phyloP scores from a whole-genome alignment of 2,113 vertebrate genomes.

The Callithrix jacchus region DNA sequence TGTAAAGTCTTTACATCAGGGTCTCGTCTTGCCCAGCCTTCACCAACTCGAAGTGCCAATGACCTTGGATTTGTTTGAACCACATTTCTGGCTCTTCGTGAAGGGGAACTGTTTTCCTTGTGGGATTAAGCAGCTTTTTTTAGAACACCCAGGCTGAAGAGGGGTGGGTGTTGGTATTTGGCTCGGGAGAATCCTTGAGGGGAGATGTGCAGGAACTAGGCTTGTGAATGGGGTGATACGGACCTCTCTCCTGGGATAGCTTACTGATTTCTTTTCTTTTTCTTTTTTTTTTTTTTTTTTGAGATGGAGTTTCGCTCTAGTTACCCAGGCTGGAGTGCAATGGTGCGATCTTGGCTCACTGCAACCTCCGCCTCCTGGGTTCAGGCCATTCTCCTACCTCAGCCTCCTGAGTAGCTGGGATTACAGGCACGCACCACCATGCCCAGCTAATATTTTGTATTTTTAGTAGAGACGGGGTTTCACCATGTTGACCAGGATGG shows the following conservation, averaged over 20 bases:
- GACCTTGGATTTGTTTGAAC: background rate
- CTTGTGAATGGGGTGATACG: fast-evolving
- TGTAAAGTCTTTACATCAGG: background rate
- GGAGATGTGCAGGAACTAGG: background rate
- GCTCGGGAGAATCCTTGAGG: background rate
- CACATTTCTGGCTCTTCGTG: background rate
- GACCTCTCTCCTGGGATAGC: background rate
- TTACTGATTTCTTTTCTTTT: background rate
- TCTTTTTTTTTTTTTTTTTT: no score
- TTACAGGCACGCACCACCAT: no score
- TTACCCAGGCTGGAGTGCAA: no score
- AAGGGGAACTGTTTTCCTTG: background rate
- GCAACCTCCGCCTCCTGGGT: no score
- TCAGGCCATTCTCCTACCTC: no score
- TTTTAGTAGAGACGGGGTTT: no score
- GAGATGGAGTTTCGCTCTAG: no score
- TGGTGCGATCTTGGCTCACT: no score
- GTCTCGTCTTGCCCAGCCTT: background rate
- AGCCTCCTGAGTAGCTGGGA: no score
- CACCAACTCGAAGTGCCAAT: background rate
- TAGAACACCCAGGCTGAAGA: background rate
- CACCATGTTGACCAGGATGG: no score
- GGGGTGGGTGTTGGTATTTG: no score
- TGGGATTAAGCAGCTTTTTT: background rate
- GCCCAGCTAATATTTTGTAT: no score